Percentiles rank a stretch among this genome's conserved stretches.
Evolutionary conservation across 2,888 invertebrate genomes (phyloP).

Genomic region (Watsonalla binaria): DNA sequence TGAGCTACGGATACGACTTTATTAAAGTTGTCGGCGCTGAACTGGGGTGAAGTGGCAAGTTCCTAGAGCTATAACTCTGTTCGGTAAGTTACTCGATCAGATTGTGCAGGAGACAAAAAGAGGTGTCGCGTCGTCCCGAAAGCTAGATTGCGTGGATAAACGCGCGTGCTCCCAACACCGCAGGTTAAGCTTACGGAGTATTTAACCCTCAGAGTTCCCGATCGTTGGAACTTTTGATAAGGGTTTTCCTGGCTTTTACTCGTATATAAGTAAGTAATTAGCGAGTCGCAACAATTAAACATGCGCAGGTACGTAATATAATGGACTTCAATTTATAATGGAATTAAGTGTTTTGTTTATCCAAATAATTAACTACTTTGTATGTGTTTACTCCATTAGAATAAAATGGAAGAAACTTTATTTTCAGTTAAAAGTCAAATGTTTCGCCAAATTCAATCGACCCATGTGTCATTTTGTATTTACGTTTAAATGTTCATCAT

Average conservation of each 20-base stretch:
- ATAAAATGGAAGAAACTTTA: too few species aligned
- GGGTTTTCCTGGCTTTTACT: background rate
- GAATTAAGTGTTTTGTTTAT: too few species aligned
- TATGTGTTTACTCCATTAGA: too few species aligned
- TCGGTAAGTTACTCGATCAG: constrained; percentile 54
- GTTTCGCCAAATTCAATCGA: too few species aligned
- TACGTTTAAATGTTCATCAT: too few species aligned
- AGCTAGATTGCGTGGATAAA: constrained; percentile 54
- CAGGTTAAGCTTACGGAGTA: constrained; percentile 36
- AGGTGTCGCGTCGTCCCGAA: constrained; percentile 44
- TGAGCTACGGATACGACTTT: too few species aligned
- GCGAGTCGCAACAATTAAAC: background rate
- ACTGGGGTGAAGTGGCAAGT: constrained; percentile 47
- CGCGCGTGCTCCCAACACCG: constrained; percentile 40
- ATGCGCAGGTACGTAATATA: too few species aligned
- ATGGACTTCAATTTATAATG: too few species aligned
- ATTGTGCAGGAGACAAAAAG: constrained; percentile 53
- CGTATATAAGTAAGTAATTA: background rate
- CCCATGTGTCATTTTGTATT: too few species aligned
- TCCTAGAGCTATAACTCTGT: constrained; percentile 53
- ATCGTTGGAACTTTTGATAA: constrained; percentile 2
- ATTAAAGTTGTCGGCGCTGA: constrained; percentile 35
- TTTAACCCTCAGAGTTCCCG: constrained; percentile 14
- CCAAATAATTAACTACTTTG: too few species aligned
- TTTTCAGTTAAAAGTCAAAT: too few species aligned